Evolutionary conservation across 2,797 vertebrate species (phyloP), one percentile per base, ranked within the genome.

Genomic region (Epinephelus awoara): DNA sequence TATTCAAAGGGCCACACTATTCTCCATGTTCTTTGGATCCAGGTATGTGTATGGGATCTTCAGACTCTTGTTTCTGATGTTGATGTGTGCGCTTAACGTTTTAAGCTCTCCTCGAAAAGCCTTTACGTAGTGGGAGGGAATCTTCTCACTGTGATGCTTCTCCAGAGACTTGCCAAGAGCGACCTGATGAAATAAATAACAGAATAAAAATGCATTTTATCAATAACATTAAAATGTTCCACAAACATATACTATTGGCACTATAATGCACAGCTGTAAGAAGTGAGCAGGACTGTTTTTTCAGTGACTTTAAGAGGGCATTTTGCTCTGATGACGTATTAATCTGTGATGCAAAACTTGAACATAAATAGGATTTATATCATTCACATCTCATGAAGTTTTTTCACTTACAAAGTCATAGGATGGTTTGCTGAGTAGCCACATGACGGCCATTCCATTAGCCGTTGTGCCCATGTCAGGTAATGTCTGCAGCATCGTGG

Each of bases 361-460:
- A 34, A 40, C 2, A 42, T 27, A 19, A 38, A 61, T 54, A 14
- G 9, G 1, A 38, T 44, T 2, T 0, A 27, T 49, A 2, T 2
- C 38, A 40, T 29, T 29, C 38, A 11, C 0, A 11, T 40, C 1
- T 40, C 8, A 0, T 8, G 7, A 40, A 0, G 38, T 40, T 8
- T 8, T 2, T 1, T 23, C 27, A 81, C 90, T 90, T 75, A 92
- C 92, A 23, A 83, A 86, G 75, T 92, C 92, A 64, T 46, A 57
- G 18, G 89, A 88, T 57, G 69, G 72, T 18, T 49, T 72, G 90
- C 88, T 90, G 52, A 93, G 91, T 0, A 93, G 63, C 79, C 85
- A 91, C 65, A 88, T 0, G 1, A 29, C 34, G 2, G 86, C 19
- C 82, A 92, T 81, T 34, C 81, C 82, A 1, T 88, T 58, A 12